Evolutionary conservation across 2,888 invertebrate genomes (phyloP), one percentile per base, ranked within the genome.

Genomic region (Xylophagus ater): DNA sequence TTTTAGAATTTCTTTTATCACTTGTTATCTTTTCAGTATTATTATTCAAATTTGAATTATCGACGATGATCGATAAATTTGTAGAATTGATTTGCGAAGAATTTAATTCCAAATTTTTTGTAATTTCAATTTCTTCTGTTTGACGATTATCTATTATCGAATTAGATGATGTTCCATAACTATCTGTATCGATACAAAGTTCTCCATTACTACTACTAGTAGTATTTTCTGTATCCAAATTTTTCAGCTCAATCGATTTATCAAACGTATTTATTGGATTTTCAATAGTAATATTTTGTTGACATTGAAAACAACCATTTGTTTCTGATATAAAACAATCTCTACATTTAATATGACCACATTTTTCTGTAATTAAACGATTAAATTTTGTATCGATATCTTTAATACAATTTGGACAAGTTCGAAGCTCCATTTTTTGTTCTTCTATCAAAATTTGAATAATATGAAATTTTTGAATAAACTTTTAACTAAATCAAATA

Each of bases 331-430:
- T 56, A 29, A 84, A 65, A 56, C 84, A 84, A 47, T 72, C 63
- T 50, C 83, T 74, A 59, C 83, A 84, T 62, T 84, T 84, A 39
- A 69, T 69, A 57, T 84, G 83, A 3, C 83, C 84, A 59, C 84
- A 84, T 34, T 69, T 70, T 56, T 84, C 84, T 35, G 75, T 76
- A 12, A 84, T 75, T 38, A 83, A 62, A 37, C 83, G 68, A 52
- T 74, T 75, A 41, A 68, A 62, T 5, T 75, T 72, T 29, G 62
- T 59, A 50, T 73, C 72, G 24, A 73, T 66, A 39, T 64, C 52
- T 50, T 70, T 70, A 41, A 69, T 66, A 54, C 80, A 80, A 56
- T 73, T 75, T 25, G 74, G 72, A 58, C 76, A 76, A 55, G 67
- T 56, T 60, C 68, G 8, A 17, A 10, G 34, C 5, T 34, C 34